These are phyloP conservation scores for Gymnosoma rotundatum DNA, from an alignment of 2,888 invertebrate genomes.

Conservation along the genomic window DNA sequence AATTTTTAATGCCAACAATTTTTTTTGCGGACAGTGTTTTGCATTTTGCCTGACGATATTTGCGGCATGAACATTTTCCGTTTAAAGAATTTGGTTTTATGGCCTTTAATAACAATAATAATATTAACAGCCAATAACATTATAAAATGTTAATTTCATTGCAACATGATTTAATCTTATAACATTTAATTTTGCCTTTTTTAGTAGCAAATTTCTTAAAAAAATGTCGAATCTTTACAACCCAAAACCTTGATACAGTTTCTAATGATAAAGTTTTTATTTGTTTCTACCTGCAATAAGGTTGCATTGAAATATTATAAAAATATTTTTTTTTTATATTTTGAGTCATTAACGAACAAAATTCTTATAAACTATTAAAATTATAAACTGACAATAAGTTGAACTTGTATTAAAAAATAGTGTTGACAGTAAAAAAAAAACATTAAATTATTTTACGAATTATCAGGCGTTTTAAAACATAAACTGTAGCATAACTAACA, in stretches of 20 bases:
- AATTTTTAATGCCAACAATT: too few species aligned
- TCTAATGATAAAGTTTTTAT: slow-evolving; percentile 26
- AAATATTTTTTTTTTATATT: background rate
- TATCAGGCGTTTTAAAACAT: too few species aligned
- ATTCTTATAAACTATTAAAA: slow-evolving; percentile 53
- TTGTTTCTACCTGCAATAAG: slow-evolving; percentile 28
- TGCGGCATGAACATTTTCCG: background rate
- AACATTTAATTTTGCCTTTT: background rate
- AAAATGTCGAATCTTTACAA: background rate
- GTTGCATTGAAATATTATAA: background rate
- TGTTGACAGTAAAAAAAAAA: background rate
- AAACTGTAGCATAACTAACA: too few species aligned
- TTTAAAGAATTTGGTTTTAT: slow-evolving; percentile 25
- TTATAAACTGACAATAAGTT: slow-evolving; percentile 10
- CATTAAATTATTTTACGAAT: too few species aligned
- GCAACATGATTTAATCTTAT: background rate
- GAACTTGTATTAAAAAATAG: background rate
- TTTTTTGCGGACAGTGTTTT: too few species aligned
- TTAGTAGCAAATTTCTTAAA: background rate
- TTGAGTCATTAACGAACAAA: slow-evolving; percentile 15
- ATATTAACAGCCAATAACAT: slow-evolving; percentile 3
- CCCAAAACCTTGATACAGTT: slow-evolving; percentile 65
- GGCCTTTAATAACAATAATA: slow-evolving; percentile 50
- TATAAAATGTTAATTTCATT: slow-evolving; percentile 49
- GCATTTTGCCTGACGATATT: background rate